Evolutionary conservation across 1,140 invertebrate genomes (phyloP).

Genomic region (Drosophila subobscura): DNA sequence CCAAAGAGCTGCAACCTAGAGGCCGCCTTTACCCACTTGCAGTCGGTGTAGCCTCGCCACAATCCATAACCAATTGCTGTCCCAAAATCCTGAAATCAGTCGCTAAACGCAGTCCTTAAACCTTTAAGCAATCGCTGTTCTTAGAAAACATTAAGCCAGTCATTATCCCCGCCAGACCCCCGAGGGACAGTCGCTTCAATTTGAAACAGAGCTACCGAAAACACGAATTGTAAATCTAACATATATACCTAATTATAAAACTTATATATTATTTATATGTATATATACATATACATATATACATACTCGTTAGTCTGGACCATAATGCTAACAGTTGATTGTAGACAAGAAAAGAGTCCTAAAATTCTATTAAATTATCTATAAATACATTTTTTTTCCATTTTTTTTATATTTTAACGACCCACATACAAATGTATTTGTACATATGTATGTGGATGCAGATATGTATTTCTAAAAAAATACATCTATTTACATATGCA

Average conservation of each 20-base stretch:
- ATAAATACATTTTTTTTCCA: slow-evolving; percentile 48
- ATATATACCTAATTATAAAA: slow-evolving; percentile 23
- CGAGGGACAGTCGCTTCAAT: too few relatives aligned
- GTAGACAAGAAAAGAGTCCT: slow-evolving; percentile 21
- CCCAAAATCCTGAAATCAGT: too few relatives aligned
- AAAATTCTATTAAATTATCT: slow-evolving; percentile 47
- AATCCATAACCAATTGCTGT: slow-evolving; percentile 4
- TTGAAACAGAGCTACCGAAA: slow-evolving; percentile 4
- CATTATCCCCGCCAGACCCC: too few relatives aligned
- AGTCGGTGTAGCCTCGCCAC: neutral
- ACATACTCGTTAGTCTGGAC: slow-evolving; percentile 62
- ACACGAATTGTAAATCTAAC: slow-evolving; percentile 43
- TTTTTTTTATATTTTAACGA: slow-evolving; percentile 66
- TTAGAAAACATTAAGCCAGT: too few relatives aligned
- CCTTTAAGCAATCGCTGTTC: too few relatives aligned
- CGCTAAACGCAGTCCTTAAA: too few relatives aligned
- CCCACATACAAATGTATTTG: slow-evolving; percentile 41
- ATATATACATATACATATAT: slow-evolving; percentile 49
- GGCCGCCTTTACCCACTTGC: too few relatives aligned
- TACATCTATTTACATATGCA: slow-evolving; percentile 33
- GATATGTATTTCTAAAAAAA: slow-evolving; percentile 35
- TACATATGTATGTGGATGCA: slow-evolving; percentile 38
- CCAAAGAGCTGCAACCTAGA: too few relatives aligned
- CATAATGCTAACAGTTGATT: slow-evolving; percentile 21
- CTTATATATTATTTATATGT: slow-evolving; percentile 36